Conservation (phyloP, 1,140 invertebrate species). For the Campodea augens region DNA sequence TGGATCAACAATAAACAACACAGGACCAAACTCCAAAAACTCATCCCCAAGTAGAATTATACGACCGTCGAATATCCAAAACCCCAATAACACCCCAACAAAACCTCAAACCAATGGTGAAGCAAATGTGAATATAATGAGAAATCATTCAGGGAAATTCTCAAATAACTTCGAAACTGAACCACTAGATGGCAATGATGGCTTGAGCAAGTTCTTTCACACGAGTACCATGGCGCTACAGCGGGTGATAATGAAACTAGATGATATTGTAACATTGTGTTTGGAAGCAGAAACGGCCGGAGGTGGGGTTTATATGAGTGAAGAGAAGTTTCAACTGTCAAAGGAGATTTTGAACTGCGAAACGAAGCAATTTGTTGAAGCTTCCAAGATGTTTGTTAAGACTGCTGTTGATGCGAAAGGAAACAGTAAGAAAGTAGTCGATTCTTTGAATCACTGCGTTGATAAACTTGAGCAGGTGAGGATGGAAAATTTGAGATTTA, state of each 20-base stretch:
- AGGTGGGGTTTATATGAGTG: slow-evolving; percentile 44
- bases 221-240: slow-evolving; percentile 44
- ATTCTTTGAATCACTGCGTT: slow-evolving; percentile 46
- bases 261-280: slow-evolving; percentile 44
- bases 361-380: slow-evolving; percentile 57
- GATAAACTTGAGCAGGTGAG: slow-evolving; percentile 36
- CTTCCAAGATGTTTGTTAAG: slow-evolving; percentile 62
- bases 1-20: too few relatives aligned
- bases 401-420: slow-evolving; percentile 39
- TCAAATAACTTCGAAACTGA: too few relatives aligned
- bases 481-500: too few relatives aligned
- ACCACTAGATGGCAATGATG: too few relatives aligned
- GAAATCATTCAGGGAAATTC: too few relatives aligned
- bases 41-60: too few relatives aligned
- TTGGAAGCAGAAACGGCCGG: slow-evolving; percentile 43
- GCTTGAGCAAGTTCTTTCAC: too few relatives aligned
- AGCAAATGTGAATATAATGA: too few relatives aligned
- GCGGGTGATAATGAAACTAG: slow-evolving; percentile 38
- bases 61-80: too few relatives aligned
- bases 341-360: slow-evolving; percentile 57
- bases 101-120: too few relatives aligned
- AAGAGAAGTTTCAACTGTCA: slow-evolving; percentile 47
- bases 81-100: too few relatives aligned
- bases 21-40: too few relatives aligned
- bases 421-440: slow-evolving; percentile 32